A percentile compares a stretch with the other conserved stretches of the same genome.
Evolutionary conservation across 2,113 vertebrate genomes (phyloP).

Genomic region (Oreotrochilus melanogaster): DNA sequence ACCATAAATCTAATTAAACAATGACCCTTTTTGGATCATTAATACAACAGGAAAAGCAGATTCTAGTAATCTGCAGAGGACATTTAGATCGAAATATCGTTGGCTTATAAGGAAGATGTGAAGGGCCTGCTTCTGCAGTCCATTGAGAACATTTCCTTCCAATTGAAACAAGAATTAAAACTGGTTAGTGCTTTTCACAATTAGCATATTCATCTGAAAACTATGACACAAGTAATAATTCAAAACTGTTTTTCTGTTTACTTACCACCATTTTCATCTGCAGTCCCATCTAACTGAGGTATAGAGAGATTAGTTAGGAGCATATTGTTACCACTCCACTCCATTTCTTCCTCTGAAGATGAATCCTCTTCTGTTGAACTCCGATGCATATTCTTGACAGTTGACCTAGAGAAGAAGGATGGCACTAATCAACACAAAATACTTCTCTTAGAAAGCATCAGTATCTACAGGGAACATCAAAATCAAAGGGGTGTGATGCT

Average conservation of each 20-base stretch:
- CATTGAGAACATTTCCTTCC: background rate
- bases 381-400: slow-evolving; percentile 80
- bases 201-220: background rate
- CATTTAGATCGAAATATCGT: background rate
- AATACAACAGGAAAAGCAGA: background rate
- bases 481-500: background rate
- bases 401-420: slow-evolving; percentile 75
- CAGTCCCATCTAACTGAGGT: slow-evolving; percentile 96
- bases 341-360: slow-evolving; percentile 94
- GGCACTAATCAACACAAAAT: background rate
- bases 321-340: slow-evolving; percentile 88
- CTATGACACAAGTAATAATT: background rate
- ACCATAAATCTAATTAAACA: background rate
- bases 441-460: background rate
- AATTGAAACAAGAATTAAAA: background rate
- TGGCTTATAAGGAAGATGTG: background rate
- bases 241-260: slow-evolving; percentile 7
- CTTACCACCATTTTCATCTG: slow-evolving; percentile 96
- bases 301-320: slow-evolving; percentile 90
- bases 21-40: background rate
- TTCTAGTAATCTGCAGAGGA: background rate
- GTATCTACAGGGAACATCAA: background rate
- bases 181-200: background rate
- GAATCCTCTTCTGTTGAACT: slow-evolving; percentile 88
- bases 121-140: background rate